phyloP scores from a whole-genome alignment of 2,797 vertebrate species.

The Myotis pilosus region DNA sequence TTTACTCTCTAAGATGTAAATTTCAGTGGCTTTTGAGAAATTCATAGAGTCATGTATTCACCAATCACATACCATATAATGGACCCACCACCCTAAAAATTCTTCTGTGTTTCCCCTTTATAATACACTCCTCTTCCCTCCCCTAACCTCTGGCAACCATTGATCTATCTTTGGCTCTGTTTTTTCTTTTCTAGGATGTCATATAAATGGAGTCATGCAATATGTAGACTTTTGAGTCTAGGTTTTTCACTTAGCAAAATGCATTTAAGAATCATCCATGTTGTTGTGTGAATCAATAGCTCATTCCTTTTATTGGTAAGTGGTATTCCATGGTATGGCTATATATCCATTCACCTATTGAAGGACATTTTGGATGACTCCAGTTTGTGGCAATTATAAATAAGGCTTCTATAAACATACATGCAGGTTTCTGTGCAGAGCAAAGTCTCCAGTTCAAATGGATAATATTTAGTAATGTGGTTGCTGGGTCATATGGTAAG shows the following conservation, averaged over 20 bases:
- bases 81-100: neutral
- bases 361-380: neutral
- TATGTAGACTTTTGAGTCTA: neutral
- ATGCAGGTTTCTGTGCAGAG: neutral
- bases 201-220: neutral
- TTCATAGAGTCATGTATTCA: neutral
- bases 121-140: neutral
- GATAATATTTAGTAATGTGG: neutral
- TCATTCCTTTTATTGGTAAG: neutral
- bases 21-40: neutral
- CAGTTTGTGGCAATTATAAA: neutral
- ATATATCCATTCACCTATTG: neutral
- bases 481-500: neutral
- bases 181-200: neutral
- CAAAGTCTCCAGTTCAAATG: neutral
- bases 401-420: neutral
- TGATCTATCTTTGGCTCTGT: neutral
- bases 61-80: neutral
- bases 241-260: slow-evolving; percentile 3
- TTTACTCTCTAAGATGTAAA: neutral
- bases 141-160: neutral
- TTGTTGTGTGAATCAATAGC: neutral
- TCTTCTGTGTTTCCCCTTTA: neutral
- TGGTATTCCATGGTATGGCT: neutral
- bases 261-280: neutral